Evolutionary conservation across 2,888 invertebrate species (phyloP).

Genomic region (Antheraea yamamai): DNA sequence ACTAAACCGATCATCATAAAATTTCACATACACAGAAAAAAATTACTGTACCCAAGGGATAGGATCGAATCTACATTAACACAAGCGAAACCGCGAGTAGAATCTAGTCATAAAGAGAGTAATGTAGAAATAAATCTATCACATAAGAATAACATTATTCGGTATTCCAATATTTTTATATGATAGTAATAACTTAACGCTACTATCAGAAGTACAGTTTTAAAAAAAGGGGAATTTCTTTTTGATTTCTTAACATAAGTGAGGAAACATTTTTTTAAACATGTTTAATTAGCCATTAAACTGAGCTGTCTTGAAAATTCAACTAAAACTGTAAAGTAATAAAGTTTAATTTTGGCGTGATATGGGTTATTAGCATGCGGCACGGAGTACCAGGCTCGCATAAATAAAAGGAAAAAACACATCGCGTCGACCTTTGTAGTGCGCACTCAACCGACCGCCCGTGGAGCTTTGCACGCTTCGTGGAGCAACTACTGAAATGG

Average conservation of each 20-base stretch:
- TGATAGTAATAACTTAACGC: too few species aligned
- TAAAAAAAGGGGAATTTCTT: too few species aligned
- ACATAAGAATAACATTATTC: too few species aligned
- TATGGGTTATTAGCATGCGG: constrained; percentile 25
- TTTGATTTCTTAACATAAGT: not conserved
- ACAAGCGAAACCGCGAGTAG: too few species aligned
- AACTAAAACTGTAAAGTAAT: not conserved
- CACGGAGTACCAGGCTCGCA: constrained; percentile 54
- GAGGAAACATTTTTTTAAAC: not conserved
- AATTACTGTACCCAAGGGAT: too few species aligned
- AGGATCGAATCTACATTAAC: too few species aligned
- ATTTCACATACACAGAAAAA: too few species aligned
- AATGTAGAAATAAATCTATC: too few species aligned
- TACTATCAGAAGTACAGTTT: too few species aligned
- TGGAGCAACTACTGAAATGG: constrained; percentile 62
- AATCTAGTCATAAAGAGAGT: too few species aligned
- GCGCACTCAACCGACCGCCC: constrained; percentile 66
- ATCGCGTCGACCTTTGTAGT: constrained; percentile 65
- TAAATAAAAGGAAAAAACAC: constrained; percentile 65
- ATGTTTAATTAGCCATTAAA: not conserved
- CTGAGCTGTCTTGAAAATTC: not conserved
- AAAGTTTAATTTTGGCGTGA: not conserved
- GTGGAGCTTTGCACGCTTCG: constrained; percentile 60
- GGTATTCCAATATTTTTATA: too few species aligned
- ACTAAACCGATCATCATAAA: too few species aligned